phyloP scores from a whole-genome alignment of 2,113 vertebrate species.

The Myrmophylax atrothorax region DNA sequence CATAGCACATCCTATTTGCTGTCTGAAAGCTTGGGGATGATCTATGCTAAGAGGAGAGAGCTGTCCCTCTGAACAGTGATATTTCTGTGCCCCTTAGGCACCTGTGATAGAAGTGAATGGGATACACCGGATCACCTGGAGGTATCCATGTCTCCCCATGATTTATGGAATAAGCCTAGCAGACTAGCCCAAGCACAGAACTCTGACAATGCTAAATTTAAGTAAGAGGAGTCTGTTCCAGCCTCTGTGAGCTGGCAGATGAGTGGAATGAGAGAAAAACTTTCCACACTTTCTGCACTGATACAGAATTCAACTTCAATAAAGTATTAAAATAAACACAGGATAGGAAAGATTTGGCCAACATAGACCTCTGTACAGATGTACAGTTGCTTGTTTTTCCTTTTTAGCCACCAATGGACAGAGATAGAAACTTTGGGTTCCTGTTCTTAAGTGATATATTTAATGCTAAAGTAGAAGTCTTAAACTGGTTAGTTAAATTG shows the following conservation, averaged over 20 bases:
- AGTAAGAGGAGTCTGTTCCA: neutral
- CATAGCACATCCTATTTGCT: neutral
- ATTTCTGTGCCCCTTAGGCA: neutral
- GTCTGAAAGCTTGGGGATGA: neutral
- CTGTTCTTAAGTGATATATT: neutral
- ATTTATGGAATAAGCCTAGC: neutral
- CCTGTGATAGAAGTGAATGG: neutral
- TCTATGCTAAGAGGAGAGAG: neutral
- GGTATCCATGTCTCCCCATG: neutral
- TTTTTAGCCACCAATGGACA: neutral
- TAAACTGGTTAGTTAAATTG: neutral
- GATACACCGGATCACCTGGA: neutral
- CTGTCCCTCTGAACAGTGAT: neutral
- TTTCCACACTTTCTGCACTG: neutral
- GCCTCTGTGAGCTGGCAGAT: neutral
- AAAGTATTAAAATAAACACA: neutral
- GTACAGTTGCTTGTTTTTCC: neutral
- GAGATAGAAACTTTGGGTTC: neutral
- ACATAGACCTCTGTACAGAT: neutral
- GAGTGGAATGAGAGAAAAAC: neutral
- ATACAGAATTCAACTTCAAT: neutral
- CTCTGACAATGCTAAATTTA: neutral
- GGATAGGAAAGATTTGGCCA: neutral
- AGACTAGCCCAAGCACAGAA: neutral
- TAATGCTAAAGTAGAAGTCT: neutral